Percentiles rank a stretch among this genome's conserved stretches.
Evolutionary conservation across 2,113 vertebrate genomes (phyloP).

Genomic region (Barbus barbus): DNA sequence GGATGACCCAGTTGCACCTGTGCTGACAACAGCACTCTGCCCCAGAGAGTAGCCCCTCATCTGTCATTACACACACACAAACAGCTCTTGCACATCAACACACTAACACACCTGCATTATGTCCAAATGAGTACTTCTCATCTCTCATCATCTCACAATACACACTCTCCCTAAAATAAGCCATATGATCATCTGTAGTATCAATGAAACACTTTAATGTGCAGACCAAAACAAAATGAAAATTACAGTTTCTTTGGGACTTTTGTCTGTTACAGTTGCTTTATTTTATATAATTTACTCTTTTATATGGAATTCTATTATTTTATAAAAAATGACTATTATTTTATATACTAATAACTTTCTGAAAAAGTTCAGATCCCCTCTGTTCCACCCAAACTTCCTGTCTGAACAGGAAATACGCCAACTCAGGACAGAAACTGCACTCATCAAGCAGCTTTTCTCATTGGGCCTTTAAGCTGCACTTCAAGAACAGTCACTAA

Average conservation of each 20-base stretch:
- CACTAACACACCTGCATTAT: constrained; percentile 33
- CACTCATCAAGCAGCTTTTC: not conserved
- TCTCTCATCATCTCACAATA: constrained; percentile 7
- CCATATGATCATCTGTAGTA: not conserved
- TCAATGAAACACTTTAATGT: not conserved
- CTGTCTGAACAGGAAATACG: not conserved
- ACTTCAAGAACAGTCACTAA: not conserved
- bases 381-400: not conserved
- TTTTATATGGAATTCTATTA: not conserved
- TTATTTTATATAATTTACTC: not conserved
- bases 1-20: constrained; percentile 56
- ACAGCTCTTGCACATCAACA: not conserved
- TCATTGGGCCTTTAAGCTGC: not conserved
- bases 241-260: not conserved
- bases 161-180: not conserved
- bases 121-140: constrained; percentile 11
- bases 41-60: constrained; percentile 51
- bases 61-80: constrained; percentile 43
- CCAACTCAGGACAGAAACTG: not conserved
- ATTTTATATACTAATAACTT: not conserved
- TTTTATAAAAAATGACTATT: not conserved
- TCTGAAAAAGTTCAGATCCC: not conserved
- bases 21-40: constrained; percentile 57
- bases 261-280: not conserved
- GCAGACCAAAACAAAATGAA: not conserved